A percentile compares a stretch with the other conserved stretches of the same genome.
These are phyloP conservation scores for Helogale parvula DNA, from an alignment of 2,113 vertebrate species.

Conservation along the genomic window DNA sequence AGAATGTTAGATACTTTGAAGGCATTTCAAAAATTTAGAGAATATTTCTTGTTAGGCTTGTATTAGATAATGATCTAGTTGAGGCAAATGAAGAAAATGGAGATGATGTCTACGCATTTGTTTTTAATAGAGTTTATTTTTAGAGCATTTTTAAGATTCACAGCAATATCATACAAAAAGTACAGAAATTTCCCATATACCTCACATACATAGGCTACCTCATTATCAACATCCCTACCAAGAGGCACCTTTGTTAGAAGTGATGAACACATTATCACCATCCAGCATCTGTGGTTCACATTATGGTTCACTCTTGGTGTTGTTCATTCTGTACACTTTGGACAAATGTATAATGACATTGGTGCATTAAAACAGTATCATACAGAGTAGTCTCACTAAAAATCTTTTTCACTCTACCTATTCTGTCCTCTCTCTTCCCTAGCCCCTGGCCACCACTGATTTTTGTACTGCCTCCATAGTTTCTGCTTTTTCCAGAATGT, in stretches of 20 bases:
- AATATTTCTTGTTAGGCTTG: background rate
- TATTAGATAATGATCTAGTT: background rate
- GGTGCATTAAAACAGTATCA: background rate
- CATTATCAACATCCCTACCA: background rate
- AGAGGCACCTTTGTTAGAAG: background rate
- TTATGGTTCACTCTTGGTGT: background rate
- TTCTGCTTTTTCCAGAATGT: background rate
- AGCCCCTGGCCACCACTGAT: background rate
- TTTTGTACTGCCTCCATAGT: background rate
- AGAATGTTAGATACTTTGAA: background rate
- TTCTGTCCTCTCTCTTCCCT: background rate
- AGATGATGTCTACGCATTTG: background rate
- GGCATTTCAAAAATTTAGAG: background rate
- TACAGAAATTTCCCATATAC: background rate
- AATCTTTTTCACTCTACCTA: background rate
- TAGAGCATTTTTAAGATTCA: background rate
- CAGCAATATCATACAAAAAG: background rate
- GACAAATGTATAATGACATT: background rate
- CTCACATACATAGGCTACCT: background rate
- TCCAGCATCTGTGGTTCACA: background rate
- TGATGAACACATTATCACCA: background rate
- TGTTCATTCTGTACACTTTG: background rate
- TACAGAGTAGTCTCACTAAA: background rate
- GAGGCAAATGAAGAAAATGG: background rate
- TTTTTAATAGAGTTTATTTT: background rate